Base-by-base conservation (phyloP, 1,140 invertebrate species). In the Drosophila kepulauana region DNA sequence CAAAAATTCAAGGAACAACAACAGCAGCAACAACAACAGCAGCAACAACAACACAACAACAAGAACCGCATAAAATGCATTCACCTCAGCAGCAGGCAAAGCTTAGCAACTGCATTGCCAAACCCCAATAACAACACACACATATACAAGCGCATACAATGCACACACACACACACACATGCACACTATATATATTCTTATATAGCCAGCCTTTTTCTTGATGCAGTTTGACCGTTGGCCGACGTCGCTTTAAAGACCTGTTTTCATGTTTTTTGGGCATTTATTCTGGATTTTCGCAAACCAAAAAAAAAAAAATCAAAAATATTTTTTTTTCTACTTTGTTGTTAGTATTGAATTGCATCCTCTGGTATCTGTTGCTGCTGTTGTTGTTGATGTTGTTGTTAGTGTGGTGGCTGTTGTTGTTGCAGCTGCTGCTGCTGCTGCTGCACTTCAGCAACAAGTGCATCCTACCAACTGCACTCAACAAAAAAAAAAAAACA, bases 181-280 rank as follows among this genome's bases (percentile, higher is more conserved):
- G 30, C 35, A 72, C 20, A 61, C 56, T 51, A 61, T 54, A 61
- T 63, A 61, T 54, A 61, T 63, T 57, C 66, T 49, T 75, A 78
- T 66, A 76, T 61, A 79, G 84, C 52, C 58, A 66, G 80, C 77
- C 80, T 75, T 87, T 71, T 65, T 70, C 75, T 79, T 80, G 81
- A 88, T 89, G 85, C 81, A 88, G 80, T 88, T 89, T 88, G 84
- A 89, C 85, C 84, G 84, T 89, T 88, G 84, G 74, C 79, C 79
- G 79, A 66, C 67, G 72, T 51, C 67, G 67, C 68, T 87, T 75
- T 77, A 78, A 88, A 88, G 63, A 88, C 85, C 85, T 89, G 85
- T 88, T 88, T 88, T 88, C 64, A 74, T 89, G 85, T 77, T 88
- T 88, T 88, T 88, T 88, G 85, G 85, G 85, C 85, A 88, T 88